Percentiles rank a stretch among this genome's conserved stretches.
These are phyloP conservation scores for Anguilla japonica DNA, from an alignment of 2,113 vertebrate genomes.

Conservation along the genomic window DNA sequence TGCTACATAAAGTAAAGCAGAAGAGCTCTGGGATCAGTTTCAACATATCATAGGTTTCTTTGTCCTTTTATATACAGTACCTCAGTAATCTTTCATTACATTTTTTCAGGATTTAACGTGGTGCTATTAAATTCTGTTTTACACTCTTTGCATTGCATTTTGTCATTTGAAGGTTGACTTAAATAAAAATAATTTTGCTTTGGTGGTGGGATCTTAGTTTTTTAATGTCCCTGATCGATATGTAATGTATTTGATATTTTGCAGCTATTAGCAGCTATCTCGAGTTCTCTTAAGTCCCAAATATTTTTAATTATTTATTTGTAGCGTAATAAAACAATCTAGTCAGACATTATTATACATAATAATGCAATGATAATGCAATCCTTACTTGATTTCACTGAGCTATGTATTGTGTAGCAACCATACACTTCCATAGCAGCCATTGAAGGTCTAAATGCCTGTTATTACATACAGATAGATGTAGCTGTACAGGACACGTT, in stretches of 20 bases:
- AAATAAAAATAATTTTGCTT: background rate
- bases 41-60: background rate
- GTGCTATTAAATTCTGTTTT: background rate
- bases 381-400: too few species aligned
- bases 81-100: background rate
- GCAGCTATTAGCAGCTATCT: background rate
- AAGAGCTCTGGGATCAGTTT: background rate
- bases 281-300: background rate
- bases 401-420: too few species aligned
- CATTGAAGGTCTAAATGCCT: too few species aligned
- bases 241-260: background rate
- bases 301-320: too few species aligned
- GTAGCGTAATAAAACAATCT: too few species aligned
- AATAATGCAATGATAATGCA: too few species aligned
- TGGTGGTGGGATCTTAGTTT: background rate
- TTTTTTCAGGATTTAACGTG: background rate
- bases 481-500: too few species aligned
- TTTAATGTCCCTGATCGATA: background rate
- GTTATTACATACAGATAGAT: too few species aligned
- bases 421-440: too few species aligned
- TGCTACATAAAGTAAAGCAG: background rate
- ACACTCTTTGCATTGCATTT: background rate
- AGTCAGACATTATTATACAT: too few species aligned
- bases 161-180: background rate
- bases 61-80: background rate